phyloP scores from a whole-genome alignment of 1,140 invertebrate species.

The Leptinotarsa defecta region DNA sequence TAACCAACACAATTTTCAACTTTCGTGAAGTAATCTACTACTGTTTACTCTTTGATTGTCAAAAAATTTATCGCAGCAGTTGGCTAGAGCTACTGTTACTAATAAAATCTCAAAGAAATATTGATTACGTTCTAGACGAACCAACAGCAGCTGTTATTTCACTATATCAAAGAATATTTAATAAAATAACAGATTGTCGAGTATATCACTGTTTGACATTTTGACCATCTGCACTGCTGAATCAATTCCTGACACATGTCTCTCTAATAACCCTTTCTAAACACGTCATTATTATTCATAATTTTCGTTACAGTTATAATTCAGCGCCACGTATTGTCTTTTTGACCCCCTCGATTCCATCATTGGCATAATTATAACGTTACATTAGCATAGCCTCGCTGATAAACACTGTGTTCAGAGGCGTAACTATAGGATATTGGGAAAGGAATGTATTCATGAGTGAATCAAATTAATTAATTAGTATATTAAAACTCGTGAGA shows the following conservation, averaged over 20 bases:
- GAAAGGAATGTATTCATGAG: neutral
- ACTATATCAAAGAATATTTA: no score
- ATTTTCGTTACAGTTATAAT: constrained; percentile 8
- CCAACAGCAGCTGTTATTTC: no score
- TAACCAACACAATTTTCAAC: no score
- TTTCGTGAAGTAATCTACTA: no score
- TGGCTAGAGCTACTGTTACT: no score
- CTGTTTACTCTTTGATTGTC: no score
- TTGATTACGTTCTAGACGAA: no score
- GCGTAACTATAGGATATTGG: neutral
- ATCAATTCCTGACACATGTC: constrained; percentile 4
- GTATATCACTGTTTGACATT: neutral
- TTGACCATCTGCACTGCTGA: neutral
- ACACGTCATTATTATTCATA: constrained; percentile 6
- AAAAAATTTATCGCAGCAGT: no score
- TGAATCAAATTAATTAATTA: neutral
- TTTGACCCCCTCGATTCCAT: constrained; percentile 4
- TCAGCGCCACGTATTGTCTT: constrained; percentile 4
- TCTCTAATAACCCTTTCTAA: constrained; percentile 4
- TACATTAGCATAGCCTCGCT: neutral
- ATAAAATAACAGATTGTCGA: neutral
- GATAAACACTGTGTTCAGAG: neutral
- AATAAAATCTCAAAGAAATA: no score
- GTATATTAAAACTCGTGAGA: neutral
- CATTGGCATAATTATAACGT: neutral